These are phyloP conservation scores for Gonocerus acuteangulatus DNA, from an alignment of 2,888 invertebrate genomes.

Conservation along the genomic window DNA sequence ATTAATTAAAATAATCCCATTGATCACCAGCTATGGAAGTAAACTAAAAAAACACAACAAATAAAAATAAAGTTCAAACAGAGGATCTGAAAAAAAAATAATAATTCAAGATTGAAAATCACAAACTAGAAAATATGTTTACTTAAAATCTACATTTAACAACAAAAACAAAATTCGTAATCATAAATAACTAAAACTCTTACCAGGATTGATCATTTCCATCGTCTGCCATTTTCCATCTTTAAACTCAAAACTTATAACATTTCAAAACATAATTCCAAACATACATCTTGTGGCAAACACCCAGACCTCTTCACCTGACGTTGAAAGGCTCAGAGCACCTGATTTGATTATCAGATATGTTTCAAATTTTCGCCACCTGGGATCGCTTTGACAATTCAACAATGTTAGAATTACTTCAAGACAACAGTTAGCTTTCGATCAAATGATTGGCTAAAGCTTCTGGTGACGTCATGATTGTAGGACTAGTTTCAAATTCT, in stretches of 20 bases:
- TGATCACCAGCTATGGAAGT: too few relatives aligned
- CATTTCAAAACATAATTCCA: background rate
- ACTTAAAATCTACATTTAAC: background rate
- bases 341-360: slow-evolving; percentile 20
- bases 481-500: too few relatives aligned
- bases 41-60: too few relatives aligned
- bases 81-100: background rate
- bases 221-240: slow-evolving; percentile 51
- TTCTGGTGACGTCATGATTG: too few relatives aligned
- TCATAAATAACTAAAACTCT: slow-evolving; percentile 30
- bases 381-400: slow-evolving; percentile 3
- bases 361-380: background rate
- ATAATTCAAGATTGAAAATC: background rate
- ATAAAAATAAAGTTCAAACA: too few relatives aligned
- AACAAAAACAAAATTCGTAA: slow-evolving; percentile 18
- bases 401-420: background rate
- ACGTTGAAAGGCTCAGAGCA: slow-evolving; percentile 12
- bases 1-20: too few relatives aligned
- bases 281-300: background rate
- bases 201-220: slow-evolving; percentile 36
- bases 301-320: too few relatives aligned
- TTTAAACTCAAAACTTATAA: slow-evolving; percentile 12
- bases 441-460: too few relatives aligned
- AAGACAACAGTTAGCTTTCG: background rate
- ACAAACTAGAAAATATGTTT: background rate